Conservation (phyloP, 2,113 vertebrate species). For the Ptychochromis oligacanthus region DNA sequence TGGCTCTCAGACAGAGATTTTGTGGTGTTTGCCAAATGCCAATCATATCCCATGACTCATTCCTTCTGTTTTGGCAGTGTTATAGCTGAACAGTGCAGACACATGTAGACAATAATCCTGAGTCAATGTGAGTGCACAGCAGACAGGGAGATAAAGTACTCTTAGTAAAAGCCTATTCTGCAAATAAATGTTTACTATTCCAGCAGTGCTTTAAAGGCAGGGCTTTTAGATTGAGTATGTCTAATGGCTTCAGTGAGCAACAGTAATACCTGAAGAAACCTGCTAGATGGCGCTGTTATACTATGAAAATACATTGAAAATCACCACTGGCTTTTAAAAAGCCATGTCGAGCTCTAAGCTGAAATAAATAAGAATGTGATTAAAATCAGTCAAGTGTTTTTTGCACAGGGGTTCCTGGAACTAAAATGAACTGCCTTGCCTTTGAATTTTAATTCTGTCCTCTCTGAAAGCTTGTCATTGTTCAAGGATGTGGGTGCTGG, state of each 20-base stretch:
- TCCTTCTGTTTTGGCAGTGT: slow-evolving; percentile 10
- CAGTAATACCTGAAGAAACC: not conserved
- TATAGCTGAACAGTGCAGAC: slow-evolving; percentile 23
- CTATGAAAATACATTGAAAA: slow-evolving; percentile 5
- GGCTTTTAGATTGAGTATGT: slow-evolving; percentile 26
- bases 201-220: slow-evolving; percentile 20
- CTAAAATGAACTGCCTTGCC: slow-evolving; percentile 67
- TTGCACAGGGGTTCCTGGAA: slow-evolving; percentile 68
- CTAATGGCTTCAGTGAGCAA: slow-evolving; percentile 7
- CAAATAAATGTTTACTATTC: slow-evolving; percentile 56
- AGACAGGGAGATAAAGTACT: slow-evolving; percentile 49
- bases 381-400: slow-evolving; percentile 79
- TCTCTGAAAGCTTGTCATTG: slow-evolving; percentile 73
- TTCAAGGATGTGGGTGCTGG: slow-evolving; percentile 70
- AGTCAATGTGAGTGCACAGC: slow-evolving; percentile 26
- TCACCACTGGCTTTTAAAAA: slow-evolving; percentile 42
- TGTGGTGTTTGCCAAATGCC: slow-evolving; percentile 38
- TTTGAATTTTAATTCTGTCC: slow-evolving; percentile 78
- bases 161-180: slow-evolving; percentile 45
- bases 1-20: slow-evolving; percentile 9
- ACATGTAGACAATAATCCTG: slow-evolving; percentile 45
- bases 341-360: slow-evolving; percentile 56
- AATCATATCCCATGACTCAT: slow-evolving; percentile 42
- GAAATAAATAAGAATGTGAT: slow-evolving; percentile 79
- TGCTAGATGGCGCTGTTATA: slow-evolving; percentile 73